A percentile compares a stretch with the other conserved stretches of the same genome.
phyloP scores from a whole-genome alignment of 1,140 invertebrate genomes.

The Cyphomyrmex costatus region DNA sequence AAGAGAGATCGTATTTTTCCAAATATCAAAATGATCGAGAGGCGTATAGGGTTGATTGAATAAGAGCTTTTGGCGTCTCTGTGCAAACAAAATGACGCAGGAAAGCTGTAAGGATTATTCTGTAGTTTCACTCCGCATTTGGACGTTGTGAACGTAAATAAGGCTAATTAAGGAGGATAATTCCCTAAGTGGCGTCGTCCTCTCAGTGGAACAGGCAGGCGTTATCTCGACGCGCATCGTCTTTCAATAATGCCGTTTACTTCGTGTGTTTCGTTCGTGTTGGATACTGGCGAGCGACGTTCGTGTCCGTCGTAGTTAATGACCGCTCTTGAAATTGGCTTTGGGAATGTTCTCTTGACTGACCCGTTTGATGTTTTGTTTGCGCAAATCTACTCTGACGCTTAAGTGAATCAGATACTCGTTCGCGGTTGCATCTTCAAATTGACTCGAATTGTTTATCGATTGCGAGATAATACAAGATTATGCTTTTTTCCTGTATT shows the following conservation, averaged over 20 bases:
- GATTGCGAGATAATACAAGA: not conserved
- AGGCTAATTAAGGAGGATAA: conserved; percentile 55
- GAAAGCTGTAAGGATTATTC: conserved; percentile 43
- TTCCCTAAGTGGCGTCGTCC: conserved; percentile 44
- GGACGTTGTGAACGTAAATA: conserved; percentile 33
- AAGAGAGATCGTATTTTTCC: not conserved
- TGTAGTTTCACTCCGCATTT: not conserved
- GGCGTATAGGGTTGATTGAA: not conserved
- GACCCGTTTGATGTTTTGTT: conserved; percentile 62
- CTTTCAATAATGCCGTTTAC: conserved; percentile 56
- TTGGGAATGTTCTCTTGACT: conserved; percentile 49
- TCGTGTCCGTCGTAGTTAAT: conserved; percentile 54
- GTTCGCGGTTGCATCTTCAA: not conserved
- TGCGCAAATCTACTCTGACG: conserved; percentile 24
- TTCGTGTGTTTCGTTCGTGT: conserved; percentile 55
- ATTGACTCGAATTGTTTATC: not conserved
- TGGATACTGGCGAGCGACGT: not conserved
- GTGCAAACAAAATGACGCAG: conserved; percentile 11
- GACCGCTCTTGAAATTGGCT: conserved; percentile 52
- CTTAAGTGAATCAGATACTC: not conserved
- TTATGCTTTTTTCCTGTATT: conserved; percentile 28
- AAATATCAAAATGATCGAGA: conserved; percentile 1
- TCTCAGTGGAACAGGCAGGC: conserved; percentile 45
- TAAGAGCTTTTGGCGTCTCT: conserved; percentile 11
- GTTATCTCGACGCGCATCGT: conserved; percentile 26